A percentile compares a stretch with the other conserved stretches of the same genome.
Evolutionary conservation across 2,888 invertebrate species (phyloP).

Genomic region (Diachrysia chrysitis): DNA sequence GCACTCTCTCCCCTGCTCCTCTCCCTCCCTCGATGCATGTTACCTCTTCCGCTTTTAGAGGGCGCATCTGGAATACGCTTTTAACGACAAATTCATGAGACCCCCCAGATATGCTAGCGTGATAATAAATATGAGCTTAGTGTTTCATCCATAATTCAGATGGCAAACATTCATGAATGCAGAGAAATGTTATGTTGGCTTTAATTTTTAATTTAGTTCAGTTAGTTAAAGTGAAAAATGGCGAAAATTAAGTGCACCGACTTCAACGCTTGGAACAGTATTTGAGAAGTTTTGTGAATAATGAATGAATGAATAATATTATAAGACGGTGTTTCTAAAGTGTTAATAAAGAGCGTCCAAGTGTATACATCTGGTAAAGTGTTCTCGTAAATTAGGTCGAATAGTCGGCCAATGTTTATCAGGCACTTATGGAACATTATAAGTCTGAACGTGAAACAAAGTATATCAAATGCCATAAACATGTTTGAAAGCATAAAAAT

Average conservation of each 20-base stretch:
- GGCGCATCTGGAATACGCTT: slow-evolving; percentile 69
- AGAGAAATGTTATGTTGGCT: slow-evolving; percentile 32
- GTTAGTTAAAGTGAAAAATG: slow-evolving; percentile 51
- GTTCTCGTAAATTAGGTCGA: slow-evolving; percentile 38
- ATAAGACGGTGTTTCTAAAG: slow-evolving; percentile 29
- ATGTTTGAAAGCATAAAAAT: slow-evolving; percentile 20
- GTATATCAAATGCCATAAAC: slow-evolving; percentile 28
- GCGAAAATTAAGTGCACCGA: slow-evolving; percentile 46
- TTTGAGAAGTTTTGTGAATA: slow-evolving; percentile 52
- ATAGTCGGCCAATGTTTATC: slow-evolving; percentile 21
- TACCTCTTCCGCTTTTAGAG: slow-evolving; percentile 67
- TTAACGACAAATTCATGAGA: slow-evolving; percentile 70
- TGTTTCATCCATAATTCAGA: slow-evolving; percentile 55
- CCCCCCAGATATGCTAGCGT: slow-evolving; percentile 50
- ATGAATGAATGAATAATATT: slow-evolving; percentile 47
- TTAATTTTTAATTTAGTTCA: slow-evolving; percentile 55
- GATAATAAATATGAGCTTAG: slow-evolving; percentile 65
- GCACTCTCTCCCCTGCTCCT: slow-evolving; percentile 57
- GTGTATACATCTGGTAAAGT: slow-evolving; percentile 19
- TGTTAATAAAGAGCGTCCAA: slow-evolving; percentile 29
- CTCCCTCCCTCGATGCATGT: slow-evolving; percentile 48
- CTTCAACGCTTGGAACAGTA: slow-evolving; percentile 30
- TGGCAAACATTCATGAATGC: slow-evolving; percentile 43
- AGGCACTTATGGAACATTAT: slow-evolving; percentile 9
- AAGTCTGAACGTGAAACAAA: slow-evolving; percentile 23